phyloP scores from a whole-genome alignment of 2,113 vertebrate genomes.

The Mesembrinibis cayennensis region DNA sequence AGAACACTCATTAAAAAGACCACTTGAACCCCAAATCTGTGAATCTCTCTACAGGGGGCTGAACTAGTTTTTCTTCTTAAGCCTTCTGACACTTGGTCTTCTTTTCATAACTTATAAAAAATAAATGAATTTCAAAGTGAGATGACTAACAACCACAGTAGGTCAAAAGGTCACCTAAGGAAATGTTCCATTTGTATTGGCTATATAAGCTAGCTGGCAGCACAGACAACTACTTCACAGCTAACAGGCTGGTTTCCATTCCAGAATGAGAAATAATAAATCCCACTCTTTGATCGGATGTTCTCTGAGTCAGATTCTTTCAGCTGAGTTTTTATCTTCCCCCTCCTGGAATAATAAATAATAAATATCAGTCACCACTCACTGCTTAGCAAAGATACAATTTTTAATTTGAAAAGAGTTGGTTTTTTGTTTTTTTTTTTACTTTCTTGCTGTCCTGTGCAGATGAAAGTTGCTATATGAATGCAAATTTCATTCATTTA shows the following conservation, averaged over 20 bases:
- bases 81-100: neutral
- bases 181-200: neutral
- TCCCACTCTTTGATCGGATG: neutral
- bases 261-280: neutral
- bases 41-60: neutral
- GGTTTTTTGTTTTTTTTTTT: neutral
- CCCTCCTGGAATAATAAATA: neutral
- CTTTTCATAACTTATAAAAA: neutral
- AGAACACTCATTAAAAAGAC: neutral
- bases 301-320: neutral
- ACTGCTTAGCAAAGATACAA: neutral
- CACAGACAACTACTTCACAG: neutral
- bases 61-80: neutral
- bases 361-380: neutral
- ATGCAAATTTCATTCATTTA: slow-evolving; percentile 49
- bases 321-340: neutral
- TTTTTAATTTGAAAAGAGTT: neutral
- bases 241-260: neutral
- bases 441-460: neutral
- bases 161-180: neutral
- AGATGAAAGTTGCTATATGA: neutral
- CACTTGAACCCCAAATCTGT: neutral
- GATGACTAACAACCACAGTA: neutral
- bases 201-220: neutral
- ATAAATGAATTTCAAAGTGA: neutral